Evolutionary conservation across 2,888 invertebrate species (phyloP).

Genomic region (Formica aserva): DNA sequence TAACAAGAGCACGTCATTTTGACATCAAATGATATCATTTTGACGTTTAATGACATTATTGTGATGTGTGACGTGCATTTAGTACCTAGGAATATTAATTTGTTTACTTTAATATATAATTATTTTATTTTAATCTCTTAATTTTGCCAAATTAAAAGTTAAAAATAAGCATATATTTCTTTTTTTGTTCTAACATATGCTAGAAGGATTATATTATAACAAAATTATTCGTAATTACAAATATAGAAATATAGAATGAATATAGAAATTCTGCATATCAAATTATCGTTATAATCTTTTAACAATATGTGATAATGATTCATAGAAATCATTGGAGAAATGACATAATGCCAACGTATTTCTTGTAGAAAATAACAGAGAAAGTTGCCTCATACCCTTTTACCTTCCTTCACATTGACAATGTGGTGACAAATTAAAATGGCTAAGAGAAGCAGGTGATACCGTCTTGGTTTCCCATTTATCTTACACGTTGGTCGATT

Average conservation of each 20-base stretch:
- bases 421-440: conserved; percentile 76
- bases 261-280: background rate
- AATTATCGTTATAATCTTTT: background rate
- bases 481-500: conserved; percentile 36
- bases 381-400: conserved; percentile 60
- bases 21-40: background rate
- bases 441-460: conserved; percentile 69
- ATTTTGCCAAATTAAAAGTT: background rate
- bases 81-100: background rate
- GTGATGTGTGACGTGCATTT: background rate
- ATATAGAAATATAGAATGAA: background rate
- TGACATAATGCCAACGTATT: background rate
- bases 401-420: conserved; percentile 51
- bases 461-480: conserved; percentile 57
- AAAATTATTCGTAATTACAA: background rate
- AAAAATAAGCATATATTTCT: background rate
- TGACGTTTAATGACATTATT: background rate
- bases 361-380: conserved; percentile 54
- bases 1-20: background rate
- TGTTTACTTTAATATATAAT: background rate
- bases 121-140: background rate
- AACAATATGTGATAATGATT: background rate
- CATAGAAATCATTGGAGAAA: conserved; percentile 10
- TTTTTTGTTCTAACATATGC: background rate
- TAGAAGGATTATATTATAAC: background rate